Conservation (phyloP, 2,113 vertebrate genomes). For the Brachypodius melanocephalos region DNA sequence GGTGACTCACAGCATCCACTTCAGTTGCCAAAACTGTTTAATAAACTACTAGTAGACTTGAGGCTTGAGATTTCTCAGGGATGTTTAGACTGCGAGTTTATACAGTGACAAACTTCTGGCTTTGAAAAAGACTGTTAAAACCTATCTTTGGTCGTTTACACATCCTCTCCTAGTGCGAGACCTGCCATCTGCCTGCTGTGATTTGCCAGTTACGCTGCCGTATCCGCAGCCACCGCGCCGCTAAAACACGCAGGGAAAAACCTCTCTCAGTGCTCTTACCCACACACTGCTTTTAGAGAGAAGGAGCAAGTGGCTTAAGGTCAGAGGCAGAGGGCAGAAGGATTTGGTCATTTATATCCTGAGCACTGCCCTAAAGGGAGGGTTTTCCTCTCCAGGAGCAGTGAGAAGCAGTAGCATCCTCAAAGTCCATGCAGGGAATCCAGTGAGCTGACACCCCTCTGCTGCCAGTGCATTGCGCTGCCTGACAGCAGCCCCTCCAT, state of each 20-base stretch:
- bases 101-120: slow-evolving; percentile 42
- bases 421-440: neutral
- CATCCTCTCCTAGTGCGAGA: slow-evolving; percentile 30
- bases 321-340: neutral
- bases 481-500: neutral
- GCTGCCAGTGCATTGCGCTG: neutral
- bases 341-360: neutral
- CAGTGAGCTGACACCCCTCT: neutral
- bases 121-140: slow-evolving; percentile 19
- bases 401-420: accelerated
- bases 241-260: neutral
- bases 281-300: neutral
- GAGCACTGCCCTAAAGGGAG: neutral
- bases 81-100: slow-evolving; percentile 31
- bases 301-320: neutral
- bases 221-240: neutral
- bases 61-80: neutral
- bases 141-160: slow-evolving; percentile 42
- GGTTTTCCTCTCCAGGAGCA: neutral
- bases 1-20: neutral
- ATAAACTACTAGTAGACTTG: neutral
- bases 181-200: slow-evolving; percentile 27
- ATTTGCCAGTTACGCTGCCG: neutral
- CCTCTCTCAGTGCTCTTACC: neutral
- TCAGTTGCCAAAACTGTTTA: neutral